Evolutionary conservation across 2,797 vertebrate genomes (phyloP).

Genomic region (Coregonus ussuriensis): DNA sequence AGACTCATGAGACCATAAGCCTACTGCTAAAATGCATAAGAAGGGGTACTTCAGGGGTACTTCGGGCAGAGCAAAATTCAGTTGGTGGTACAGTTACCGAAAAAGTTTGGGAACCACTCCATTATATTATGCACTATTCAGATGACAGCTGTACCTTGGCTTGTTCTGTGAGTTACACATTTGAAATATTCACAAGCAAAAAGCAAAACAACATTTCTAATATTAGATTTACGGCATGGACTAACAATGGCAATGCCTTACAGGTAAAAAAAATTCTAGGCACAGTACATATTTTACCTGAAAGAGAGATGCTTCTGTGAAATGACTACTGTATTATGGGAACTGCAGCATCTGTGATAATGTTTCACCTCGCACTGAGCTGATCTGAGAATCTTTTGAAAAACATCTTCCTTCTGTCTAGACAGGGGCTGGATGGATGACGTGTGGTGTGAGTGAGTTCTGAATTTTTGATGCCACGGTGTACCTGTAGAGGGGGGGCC

Average conservation of each 20-base stretch:
- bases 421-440: background rate
- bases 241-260: background rate
- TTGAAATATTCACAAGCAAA: too few relatives aligned
- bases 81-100: too few relatives aligned
- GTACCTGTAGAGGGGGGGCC: slow-evolving; percentile 28
- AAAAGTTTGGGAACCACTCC: background rate
- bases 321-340: background rate
- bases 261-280: background rate
- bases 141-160: background rate
- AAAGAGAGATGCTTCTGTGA: background rate
- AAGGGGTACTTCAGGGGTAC: too few relatives aligned
- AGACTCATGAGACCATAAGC: too few relatives aligned
- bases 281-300: background rate
- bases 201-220: background rate
- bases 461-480: slow-evolving; percentile 15
- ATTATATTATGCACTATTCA: background rate
- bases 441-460: slow-evolving; percentile 3
- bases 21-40: too few relatives aligned
- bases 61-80: too few relatives aligned
- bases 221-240: background rate
- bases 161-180: too few relatives aligned
- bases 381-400: slow-evolving; percentile 1
- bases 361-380: background rate
- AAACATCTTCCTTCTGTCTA: background rate
- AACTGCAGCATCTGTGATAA: background rate